Evolutionary conservation across 2,888 invertebrate species (phyloP).

Genomic region (Chirona hameri): DNA sequence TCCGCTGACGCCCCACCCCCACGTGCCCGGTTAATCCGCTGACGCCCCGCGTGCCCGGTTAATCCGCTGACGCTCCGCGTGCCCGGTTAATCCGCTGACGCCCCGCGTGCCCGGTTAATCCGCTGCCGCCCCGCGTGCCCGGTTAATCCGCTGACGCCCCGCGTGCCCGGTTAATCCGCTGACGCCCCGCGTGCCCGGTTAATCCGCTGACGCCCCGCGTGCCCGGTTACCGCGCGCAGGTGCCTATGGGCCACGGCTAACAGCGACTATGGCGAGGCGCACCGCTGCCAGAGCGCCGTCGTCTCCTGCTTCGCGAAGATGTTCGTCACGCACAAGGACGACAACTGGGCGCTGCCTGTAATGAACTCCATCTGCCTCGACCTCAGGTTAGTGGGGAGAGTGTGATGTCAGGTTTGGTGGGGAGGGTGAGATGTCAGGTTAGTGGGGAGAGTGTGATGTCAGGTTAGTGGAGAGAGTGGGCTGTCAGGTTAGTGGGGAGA

Average conservation of each 20-base stretch:
- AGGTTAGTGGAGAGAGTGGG: neutral
- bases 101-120: too few species aligned
- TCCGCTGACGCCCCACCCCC: too few species aligned
- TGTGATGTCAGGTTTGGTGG: neutral
- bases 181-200: too few species aligned
- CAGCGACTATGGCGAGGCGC: constrained; percentile 59
- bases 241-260: constrained; percentile 54
- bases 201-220: too few species aligned
- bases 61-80: too few species aligned
- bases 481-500: too few species aligned
- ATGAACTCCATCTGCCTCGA: constrained; percentile 88
- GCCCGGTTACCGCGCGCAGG: constrained; percentile 27
- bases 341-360: constrained; percentile 94
- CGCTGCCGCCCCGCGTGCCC: too few species aligned
- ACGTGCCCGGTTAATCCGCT: too few species aligned
- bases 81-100: too few species aligned
- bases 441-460: neutral
- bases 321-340: constrained; percentile 82
- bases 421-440: neutral
- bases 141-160: too few species aligned
- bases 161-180: too few species aligned
- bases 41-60: too few species aligned
- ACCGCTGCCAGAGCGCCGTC: constrained; percentile 70
- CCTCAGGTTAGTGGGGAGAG: constrained; percentile 58
- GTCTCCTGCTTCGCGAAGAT: constrained; percentile 76